Evolutionary conservation across 2,113 vertebrate species (phyloP).

Genomic region (Thalassoma bifasciatum): DNA sequence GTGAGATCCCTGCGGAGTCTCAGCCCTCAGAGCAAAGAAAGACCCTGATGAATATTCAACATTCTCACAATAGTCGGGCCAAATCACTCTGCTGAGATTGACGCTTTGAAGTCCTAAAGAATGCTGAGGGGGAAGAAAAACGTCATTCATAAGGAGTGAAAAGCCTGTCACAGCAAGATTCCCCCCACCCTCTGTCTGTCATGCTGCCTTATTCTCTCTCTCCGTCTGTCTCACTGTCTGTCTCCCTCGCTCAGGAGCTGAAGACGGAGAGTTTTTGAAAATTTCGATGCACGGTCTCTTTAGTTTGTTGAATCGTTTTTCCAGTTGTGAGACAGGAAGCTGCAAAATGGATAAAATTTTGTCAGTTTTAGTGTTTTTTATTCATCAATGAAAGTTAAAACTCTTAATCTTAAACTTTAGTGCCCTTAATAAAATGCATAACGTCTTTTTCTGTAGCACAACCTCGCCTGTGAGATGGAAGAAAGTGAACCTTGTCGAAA

Average conservation of each 20-base stretch:
- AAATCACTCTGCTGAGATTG: slow-evolving; percentile 59
- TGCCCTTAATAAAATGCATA: background rate
- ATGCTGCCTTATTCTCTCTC: slow-evolving; percentile 50
- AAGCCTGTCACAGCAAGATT: slow-evolving; percentile 73
- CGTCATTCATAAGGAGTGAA: slow-evolving; percentile 71
- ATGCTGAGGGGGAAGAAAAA: slow-evolving; percentile 60
- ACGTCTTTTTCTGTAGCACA: background rate
- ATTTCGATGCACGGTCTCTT: slow-evolving; percentile 1
- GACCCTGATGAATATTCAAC: slow-evolving; percentile 80
- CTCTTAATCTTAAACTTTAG: no score
- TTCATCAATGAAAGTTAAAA: no score
- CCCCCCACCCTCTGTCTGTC: slow-evolving; percentile 44
- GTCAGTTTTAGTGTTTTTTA: background rate
- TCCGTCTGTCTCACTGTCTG: slow-evolving; percentile 25
- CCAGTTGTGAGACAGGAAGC: slow-evolving; percentile 16
- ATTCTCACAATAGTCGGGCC: slow-evolving; percentile 62
- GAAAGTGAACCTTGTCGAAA: background rate
- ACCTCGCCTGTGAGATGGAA: slow-evolving; percentile 14
- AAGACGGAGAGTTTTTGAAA: slow-evolving; percentile 29
- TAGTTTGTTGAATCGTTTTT: background rate
- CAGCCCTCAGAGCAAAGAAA: slow-evolving; percentile 43
- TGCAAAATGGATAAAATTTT: background rate
- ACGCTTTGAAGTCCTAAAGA: slow-evolving; percentile 76
- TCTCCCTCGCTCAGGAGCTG: slow-evolving; percentile 31
- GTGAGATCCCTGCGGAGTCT: slow-evolving; percentile 47